Evolutionary conservation across 2,797 vertebrate species (phyloP).

Genomic region (Taeniopygia guttata): DNA sequence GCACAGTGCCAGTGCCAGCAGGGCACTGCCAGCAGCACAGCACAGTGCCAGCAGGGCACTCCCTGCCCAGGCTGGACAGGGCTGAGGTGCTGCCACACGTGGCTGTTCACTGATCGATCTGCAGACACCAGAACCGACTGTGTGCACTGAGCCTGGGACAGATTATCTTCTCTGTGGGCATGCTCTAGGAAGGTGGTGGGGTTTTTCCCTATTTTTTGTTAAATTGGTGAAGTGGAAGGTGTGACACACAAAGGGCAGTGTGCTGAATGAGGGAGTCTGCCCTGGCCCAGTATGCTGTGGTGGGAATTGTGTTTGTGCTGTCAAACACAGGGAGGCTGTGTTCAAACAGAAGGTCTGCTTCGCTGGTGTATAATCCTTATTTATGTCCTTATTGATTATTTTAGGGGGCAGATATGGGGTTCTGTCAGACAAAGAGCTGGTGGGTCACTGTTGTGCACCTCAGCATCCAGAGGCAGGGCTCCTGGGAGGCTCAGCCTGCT

Average conservation of each 20-base stretch:
- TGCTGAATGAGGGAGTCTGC: background rate
- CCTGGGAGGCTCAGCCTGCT: background rate
- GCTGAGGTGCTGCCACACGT: background rate
- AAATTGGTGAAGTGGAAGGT: background rate
- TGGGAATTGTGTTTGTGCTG: background rate
- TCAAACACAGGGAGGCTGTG: background rate
- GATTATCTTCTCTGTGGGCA: background rate
- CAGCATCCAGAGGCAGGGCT: background rate
- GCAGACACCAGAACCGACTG: background rate
- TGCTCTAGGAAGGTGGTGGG: background rate
- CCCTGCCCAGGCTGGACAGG: background rate
- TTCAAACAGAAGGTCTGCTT: background rate
- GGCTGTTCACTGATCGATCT: background rate
- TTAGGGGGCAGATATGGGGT: background rate
- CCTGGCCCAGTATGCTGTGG: background rate
- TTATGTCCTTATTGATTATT: background rate
- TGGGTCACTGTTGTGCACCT: background rate
- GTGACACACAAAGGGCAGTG: background rate
- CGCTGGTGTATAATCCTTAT: rapidly evolving
- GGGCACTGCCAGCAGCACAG: too few species aligned
- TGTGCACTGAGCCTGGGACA: background rate
- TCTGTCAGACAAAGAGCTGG: background rate
- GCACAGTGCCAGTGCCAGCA: too few species aligned
- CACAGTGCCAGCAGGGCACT: too few species aligned
- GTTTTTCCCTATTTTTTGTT: rapidly evolving